Conservation (phyloP, 2,797 vertebrate species). For the Sebastes vulpes region DNA sequence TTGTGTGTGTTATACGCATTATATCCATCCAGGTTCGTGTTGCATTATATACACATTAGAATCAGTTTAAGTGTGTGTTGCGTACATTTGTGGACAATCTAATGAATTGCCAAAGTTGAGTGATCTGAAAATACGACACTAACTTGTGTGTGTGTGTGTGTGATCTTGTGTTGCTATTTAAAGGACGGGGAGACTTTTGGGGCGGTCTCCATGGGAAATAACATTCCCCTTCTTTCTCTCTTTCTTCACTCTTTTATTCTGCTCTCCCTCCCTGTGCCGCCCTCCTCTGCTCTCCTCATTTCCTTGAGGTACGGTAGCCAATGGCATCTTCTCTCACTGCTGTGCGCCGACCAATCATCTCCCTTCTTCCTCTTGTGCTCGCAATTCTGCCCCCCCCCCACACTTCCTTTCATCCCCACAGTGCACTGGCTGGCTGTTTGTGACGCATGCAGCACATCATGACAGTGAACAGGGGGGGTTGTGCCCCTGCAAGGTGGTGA, state of each 20-base stretch:
- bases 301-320: slow-evolving; percentile 87
- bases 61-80: not conserved
- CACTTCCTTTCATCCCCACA: slow-evolving; percentile 18
- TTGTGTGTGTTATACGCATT: not conserved
- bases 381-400: slow-evolving; percentile 1
- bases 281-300: slow-evolving; percentile 80
- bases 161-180: slow-evolving; percentile 30
- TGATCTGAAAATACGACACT: not conserved
- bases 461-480: not conserved
- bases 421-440: slow-evolving; percentile 64
- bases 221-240: slow-evolving; percentile 66
- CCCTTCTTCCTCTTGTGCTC: slow-evolving; percentile 52
- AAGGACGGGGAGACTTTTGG: slow-evolving; percentile 29
- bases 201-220: slow-evolving; percentile 54
- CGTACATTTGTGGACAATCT: not conserved
- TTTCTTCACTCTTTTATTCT: slow-evolving; percentile 62
- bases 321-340: slow-evolving; percentile 64
- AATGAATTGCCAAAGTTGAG: slow-evolving; percentile 12
- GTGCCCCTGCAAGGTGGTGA: slow-evolving; percentile 67
- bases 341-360: slow-evolving; percentile 61
- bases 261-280: slow-evolving; percentile 72
- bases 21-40: not conserved
- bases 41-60: not conserved
- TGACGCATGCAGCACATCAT: slow-evolving; percentile 74
- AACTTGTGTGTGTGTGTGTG: not conserved